Evolutionary conservation across 2,797 vertebrate genomes (phyloP).

Genomic region (Diglossa cyanea): DNA sequence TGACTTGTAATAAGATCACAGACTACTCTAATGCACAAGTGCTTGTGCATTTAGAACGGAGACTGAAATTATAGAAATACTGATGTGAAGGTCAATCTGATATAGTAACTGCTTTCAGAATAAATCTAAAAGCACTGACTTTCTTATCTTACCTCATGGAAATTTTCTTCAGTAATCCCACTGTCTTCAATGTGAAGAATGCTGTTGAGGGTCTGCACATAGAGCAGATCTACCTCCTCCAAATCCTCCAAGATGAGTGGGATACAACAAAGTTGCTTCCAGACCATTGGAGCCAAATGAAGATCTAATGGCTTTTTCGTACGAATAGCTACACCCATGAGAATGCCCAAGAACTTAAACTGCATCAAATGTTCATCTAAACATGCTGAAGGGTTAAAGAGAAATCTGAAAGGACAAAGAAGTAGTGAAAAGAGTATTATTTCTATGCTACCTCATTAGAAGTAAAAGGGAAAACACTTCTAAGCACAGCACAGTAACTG

Average conservation of each 20-base stretch:
- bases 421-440: not conserved
- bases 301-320: conserved; percentile 87
- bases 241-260: conserved; percentile 83
- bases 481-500: not conserved
- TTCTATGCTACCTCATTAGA: not conserved
- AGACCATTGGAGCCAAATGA: conserved; percentile 84
- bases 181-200: conserved; percentile 91
- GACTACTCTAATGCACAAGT: not conserved
- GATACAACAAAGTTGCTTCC: conserved; percentile 87
- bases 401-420: conserved; percentile 73
- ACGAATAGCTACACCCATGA: conserved; percentile 86
- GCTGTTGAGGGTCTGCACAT: conserved; percentile 86
- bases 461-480: not conserved
- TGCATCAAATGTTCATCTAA: conserved; percentile 84
- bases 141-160: conserved; percentile 77
- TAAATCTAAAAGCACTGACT: not conserved
- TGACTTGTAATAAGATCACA: not conserved
- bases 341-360: conserved; percentile 85
- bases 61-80: not conserved
- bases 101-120: not conserved
- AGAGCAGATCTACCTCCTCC: conserved; percentile 86
- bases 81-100: not conserved
- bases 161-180: conserved; percentile 85
- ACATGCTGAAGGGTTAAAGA: conserved; percentile 84
- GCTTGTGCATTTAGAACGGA: not conserved